Evolutionary conservation across 2,888 invertebrate species (phyloP).

Genomic region (Nebria brevicollis): DNA sequence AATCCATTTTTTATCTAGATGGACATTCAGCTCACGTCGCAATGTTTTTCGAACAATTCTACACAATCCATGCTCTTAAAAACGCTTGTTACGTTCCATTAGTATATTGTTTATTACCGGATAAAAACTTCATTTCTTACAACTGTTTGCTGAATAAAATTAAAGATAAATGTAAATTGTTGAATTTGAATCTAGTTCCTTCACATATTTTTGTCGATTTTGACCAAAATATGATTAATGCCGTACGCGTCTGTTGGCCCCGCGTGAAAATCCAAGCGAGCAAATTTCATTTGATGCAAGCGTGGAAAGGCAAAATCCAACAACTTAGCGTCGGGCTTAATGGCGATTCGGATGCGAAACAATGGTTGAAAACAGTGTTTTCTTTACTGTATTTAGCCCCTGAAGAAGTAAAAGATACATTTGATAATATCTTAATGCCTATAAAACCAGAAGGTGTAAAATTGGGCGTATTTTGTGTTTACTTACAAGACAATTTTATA

Average conservation of each 20-base stretch:
- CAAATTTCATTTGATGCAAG: neutral
- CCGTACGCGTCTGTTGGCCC: neutral
- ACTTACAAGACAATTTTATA: neutral
- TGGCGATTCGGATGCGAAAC: neutral
- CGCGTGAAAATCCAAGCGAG: neutral
- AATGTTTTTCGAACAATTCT: constrained; percentile 6
- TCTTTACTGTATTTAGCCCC: neutral
- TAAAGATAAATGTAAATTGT: constrained; percentile 2
- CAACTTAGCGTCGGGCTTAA: neutral
- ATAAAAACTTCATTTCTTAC: neutral
- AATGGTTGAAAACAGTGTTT: neutral
- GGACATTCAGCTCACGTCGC: neutral
- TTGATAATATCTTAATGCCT: neutral
- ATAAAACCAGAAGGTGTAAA: neutral
- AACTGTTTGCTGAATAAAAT: neutral
- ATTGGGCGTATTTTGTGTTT: neutral
- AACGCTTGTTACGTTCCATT: constrained; percentile 4
- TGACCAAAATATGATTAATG: neutral
- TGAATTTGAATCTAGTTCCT: neutral
- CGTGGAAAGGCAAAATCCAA: neutral
- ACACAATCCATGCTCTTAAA: neutral
- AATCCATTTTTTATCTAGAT: constrained; percentile 2
- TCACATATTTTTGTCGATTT: neutral
- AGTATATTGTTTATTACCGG: neutral
- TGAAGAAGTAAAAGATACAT: neutral